Percentiles rank a stretch among this genome's conserved stretches.
Evolutionary conservation across 2,797 vertebrate genomes (phyloP).

Genomic region (Chelonia mydas): DNA sequence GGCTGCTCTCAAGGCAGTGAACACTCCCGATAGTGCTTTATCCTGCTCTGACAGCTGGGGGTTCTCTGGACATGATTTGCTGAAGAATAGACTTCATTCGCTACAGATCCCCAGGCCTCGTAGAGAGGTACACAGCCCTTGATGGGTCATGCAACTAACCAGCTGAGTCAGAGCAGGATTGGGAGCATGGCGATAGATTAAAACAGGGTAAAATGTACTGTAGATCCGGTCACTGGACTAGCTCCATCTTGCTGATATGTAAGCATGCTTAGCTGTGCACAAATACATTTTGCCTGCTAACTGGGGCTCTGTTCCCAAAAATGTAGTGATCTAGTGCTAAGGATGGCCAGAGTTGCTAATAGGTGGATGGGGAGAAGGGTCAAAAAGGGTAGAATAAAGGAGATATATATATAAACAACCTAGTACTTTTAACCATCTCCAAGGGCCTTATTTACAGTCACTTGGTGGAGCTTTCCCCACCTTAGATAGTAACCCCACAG

Average conservation of each 20-base stretch:
- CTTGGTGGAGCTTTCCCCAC: neutral
- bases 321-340: neutral
- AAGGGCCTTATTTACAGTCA: neutral
- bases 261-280: neutral
- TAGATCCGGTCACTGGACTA: neutral
- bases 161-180: neutral
- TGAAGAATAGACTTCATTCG: neutral
- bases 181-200: neutral
- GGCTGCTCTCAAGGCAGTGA: too few relatives aligned
- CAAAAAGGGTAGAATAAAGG: neutral
- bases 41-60: neutral
- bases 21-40: too few relatives aligned
- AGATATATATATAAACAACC: neutral
- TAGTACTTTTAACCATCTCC: neutral
- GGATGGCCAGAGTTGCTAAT: fast-evolving
- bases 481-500: neutral
- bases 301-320: neutral
- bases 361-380: neutral
- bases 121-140: neutral
- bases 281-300: neutral
- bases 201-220: neutral
- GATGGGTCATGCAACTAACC: neutral
- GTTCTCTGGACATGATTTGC: neutral
- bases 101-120: neutral
- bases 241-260: neutral